phyloP scores from a whole-genome alignment of 2,797 vertebrate species.

The Cyclopterus lumpus region DNA sequence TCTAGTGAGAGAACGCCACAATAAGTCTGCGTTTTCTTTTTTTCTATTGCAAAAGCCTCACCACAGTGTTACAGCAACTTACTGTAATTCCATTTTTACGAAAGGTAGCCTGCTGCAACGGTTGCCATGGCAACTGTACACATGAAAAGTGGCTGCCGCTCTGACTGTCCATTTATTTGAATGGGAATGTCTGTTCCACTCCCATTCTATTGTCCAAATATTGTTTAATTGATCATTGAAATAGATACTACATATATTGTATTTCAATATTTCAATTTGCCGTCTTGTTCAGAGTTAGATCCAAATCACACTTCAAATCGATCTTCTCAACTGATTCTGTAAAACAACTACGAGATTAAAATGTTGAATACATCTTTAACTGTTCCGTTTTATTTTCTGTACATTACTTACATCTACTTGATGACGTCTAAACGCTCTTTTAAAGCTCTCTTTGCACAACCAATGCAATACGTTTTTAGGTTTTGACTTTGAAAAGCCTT shows the following conservation, averaged over 20 bases:
- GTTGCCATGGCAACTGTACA: too few relatives aligned
- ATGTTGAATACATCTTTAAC: not conserved
- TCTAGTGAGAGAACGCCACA: not conserved
- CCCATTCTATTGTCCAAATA: not conserved
- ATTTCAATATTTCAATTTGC: not conserved
- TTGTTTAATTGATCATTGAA: not conserved
- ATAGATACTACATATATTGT: not conserved
- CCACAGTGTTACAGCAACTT: too few relatives aligned
- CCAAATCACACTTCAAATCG: not conserved
- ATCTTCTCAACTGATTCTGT: not conserved
- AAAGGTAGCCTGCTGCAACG: too few relatives aligned
- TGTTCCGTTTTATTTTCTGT: not conserved
- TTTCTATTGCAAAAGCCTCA: too few relatives aligned
- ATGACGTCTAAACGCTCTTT: not conserved
- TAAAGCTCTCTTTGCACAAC: not conserved
- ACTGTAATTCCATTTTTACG: too few relatives aligned
- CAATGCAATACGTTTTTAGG: too few relatives aligned
- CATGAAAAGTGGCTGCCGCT: too few relatives aligned
- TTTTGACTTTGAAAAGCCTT: not conserved
- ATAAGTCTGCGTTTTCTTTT: too few relatives aligned
- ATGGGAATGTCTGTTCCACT: too few relatives aligned
- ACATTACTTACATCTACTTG: not conserved
- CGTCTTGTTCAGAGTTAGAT: not conserved
- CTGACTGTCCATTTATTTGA: not conserved
- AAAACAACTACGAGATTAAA: not conserved